Evolutionary conservation across 1,140 invertebrate genomes (phyloP), one percentile per base, ranked within the genome.

Genomic region (Drosophila hydei): DNA sequence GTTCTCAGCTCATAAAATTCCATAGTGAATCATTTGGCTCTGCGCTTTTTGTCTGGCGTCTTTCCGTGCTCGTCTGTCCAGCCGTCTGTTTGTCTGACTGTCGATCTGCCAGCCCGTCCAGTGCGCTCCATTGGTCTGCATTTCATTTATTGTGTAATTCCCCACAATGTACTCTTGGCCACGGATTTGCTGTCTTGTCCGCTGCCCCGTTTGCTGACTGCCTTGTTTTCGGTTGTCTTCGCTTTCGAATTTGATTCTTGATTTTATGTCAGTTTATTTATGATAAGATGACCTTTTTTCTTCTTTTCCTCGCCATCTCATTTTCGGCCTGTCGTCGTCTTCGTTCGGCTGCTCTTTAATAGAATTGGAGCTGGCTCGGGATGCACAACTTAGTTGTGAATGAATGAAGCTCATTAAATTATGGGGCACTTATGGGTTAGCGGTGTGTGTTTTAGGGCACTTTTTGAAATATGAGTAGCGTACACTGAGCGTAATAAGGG

Each of bases 261-360:
- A 88, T 88, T 88, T 88, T 88, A 88, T 88, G 83, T 88, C 83
- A 88, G 83, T 88, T 88, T 88, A 88, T 88, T 88, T 88, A 88
- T 88, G 83, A 88, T 88, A 88, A 88, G 83, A 88, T 88, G 83
- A 83, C 78, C 83, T 83, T 87, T 87, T 85, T 85, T 69, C 68
- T 40, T 38, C 27, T 55, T 30, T 11, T 14, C 38, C 11, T 16
- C 14, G 38, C 68, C 52, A 42, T 48, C 40, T 69, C 63, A 21
- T 58, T 14, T 56, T 69, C 56, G 33, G 60, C 9, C 27, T 42
- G 60, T 62, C 60, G 59, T 52, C 65, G 38, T 48, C 50, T 45
- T 42, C 23, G 9, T 42, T 51, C 30, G 30, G 30, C 51, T 42
- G n/a, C 27, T 70, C 45, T 76, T 70, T 43, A 55, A 33, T 40